Conservation (phyloP, 2,797 vertebrate species). For the Pangasius larnaudii region DNA sequence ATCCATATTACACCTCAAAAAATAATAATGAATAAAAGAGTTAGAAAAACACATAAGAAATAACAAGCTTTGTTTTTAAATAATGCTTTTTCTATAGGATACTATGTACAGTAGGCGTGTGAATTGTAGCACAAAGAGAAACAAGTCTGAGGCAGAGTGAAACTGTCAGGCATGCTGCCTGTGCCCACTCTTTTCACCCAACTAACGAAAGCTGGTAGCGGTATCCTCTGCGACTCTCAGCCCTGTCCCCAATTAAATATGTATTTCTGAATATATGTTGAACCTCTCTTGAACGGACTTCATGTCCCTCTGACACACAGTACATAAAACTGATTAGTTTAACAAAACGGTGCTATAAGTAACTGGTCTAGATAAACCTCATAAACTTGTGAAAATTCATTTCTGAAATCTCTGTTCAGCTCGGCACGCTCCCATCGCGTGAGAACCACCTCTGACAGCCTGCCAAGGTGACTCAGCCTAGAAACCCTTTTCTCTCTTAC, state of each 20-base stretch:
- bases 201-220: background rate
- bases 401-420: conserved; percentile 32
- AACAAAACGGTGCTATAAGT: background rate
- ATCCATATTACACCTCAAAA: background rate
- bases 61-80: background rate
- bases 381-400: conserved; percentile 28
- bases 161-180: conserved; percentile 37
- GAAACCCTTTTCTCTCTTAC: background rate
- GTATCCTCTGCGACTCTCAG: background rate
- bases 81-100: background rate
- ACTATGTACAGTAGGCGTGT: background rate
- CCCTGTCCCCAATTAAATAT: background rate
- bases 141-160: conserved; percentile 15
- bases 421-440: conserved; percentile 38
- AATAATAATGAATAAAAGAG: background rate
- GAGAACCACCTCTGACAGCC: conserved; percentile 20
- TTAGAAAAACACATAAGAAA: background rate
- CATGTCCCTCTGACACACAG: background rate
- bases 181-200: conserved; percentile 22
- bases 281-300: background rate
- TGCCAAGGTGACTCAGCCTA: conserved; percentile 29
- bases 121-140: background rate
- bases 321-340: background rate
- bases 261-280: background rate
- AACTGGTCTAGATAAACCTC: background rate